Evolutionary conservation across 2,888 invertebrate genomes (phyloP), one percentile per base, ranked within the genome.

Genomic region (Plebejus anna): DNA sequence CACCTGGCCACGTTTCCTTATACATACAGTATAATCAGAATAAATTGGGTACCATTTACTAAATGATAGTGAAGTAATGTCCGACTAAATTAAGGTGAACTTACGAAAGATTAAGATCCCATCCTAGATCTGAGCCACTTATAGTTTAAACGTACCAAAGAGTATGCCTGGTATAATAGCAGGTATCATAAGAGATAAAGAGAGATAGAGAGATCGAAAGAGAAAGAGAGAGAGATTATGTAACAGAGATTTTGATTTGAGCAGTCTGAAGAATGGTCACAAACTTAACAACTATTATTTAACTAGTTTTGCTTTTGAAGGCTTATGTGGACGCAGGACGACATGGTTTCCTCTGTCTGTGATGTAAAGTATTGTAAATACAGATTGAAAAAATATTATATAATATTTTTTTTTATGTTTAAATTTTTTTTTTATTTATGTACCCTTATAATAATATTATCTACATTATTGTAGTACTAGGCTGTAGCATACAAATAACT

Each of bases 61-160:
- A 55, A 73, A 73, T 73, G 51, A 55, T 73, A 73, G 61, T 71
- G 61, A 59, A 70, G 72, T 71, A 36, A 66, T 66, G 75, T 75
- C 77, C 75, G 75, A 77, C 72, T 75, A 73, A 55, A 73, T 73
- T 51, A 73, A 51, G 51, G 73, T 73, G 16, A 72, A 47, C 47
- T 73, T 38, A 73, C 51, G 4, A 66, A 28, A 66, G 66, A 66
- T 36, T 32, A 66, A 66, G 66, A 36, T 66, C 13, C 32, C 5
- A 66, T 16, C 13, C 13, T 28, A 66, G 16, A 32, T 66, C 13
- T 11, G 13, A 66, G 28, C 13, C 32, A 66, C 13, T 32, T 32
- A 32, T 0, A 2, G 32, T 32, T 32, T 66, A 13, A 66, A 66
- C 32, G 32, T 32, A 6, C 9, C 59, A n/a, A 57, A 9, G n/a